A percentile compares a stretch with the other conserved stretches of the same genome.
phyloP scores from a whole-genome alignment of 2,888 invertebrate species.

The Acrobeloides nanus region DNA sequence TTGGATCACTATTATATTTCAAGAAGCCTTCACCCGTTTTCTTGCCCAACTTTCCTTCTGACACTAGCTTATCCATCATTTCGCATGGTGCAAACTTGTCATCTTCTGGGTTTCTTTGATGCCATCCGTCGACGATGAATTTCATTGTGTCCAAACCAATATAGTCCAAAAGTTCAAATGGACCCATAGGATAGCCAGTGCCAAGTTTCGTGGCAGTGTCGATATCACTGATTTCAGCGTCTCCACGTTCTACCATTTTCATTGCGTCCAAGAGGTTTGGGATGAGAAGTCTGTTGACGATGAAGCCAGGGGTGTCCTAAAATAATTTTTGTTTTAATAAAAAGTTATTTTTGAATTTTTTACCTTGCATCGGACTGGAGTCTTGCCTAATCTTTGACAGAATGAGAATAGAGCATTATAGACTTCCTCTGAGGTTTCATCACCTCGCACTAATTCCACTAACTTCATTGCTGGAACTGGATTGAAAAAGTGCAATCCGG shows the following conservation, averaged over 20 bases:
- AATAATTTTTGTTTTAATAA: constrained; percentile 6
- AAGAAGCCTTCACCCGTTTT: constrained; percentile 78
- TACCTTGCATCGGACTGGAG: constrained; percentile 73
- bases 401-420: constrained; percentile 67
- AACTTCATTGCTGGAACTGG: constrained; percentile 83
- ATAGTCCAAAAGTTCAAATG: constrained; percentile 72
- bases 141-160: constrained; percentile 73
- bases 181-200: constrained; percentile 81
- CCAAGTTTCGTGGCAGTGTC: constrained; percentile 82
- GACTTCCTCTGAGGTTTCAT: constrained; percentile 70
- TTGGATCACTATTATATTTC: constrained; percentile 62
- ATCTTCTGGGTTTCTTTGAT: constrained; percentile 31
- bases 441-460: constrained; percentile 71
- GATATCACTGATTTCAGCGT: constrained; percentile 66
- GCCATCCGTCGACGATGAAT: constrained; percentile 66
- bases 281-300: constrained; percentile 76
- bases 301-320: constrained; percentile 79
- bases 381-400: constrained; percentile 74
- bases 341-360: neutral
- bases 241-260: constrained; percentile 60
- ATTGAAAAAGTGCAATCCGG: constrained; percentile 83
- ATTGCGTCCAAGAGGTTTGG: constrained; percentile 71
- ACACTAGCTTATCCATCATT: constrained; percentile 65
- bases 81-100: constrained; percentile 43
- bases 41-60: constrained; percentile 71